Conservation (phyloP, 2,113 vertebrate species). For the Amphiprion ocellaris region DNA sequence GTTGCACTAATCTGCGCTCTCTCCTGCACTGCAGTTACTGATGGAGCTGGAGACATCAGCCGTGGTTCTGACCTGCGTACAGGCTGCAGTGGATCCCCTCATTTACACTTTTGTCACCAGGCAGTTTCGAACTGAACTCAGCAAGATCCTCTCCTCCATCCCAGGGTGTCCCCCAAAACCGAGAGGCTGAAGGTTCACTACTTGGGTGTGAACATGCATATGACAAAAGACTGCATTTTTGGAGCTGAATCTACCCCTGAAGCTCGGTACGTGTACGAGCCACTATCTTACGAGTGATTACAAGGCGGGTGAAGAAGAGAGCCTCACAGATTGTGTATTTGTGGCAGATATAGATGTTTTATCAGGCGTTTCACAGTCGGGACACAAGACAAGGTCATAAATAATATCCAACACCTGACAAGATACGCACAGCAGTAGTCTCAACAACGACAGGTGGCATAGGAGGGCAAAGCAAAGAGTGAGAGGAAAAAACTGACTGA, state of each 20-base stretch:
- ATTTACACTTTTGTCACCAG: conserved; percentile 78
- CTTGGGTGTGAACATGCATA: not conserved
- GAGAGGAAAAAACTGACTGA: conserved; percentile 67
- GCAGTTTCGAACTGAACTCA: conserved; percentile 74
- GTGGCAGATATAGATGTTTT: conserved; percentile 88
- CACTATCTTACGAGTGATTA: not conserved
- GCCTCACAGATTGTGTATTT: conserved; percentile 59
- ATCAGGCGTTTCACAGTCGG: conserved; percentile 87
- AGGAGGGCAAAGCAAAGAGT: conserved; percentile 79
- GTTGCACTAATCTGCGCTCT: not conserved
- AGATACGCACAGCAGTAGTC: conserved; percentile 83
- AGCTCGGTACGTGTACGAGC: not conserved
- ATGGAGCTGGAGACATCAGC: conserved; percentile 73
- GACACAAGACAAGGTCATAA: conserved; percentile 89
- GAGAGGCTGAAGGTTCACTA: conserved; percentile 10
- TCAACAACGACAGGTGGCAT: conserved; percentile 78
- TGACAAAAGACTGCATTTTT: not conserved
- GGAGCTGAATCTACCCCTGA: not conserved
- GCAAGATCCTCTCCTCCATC: conserved; percentile 64
- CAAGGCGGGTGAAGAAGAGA: conserved; percentile 50
- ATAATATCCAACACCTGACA: conserved; percentile 87
- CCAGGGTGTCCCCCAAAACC: conserved; percentile 33
- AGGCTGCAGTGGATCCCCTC: conserved; percentile 76
- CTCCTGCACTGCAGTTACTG: conserved; percentile 40
- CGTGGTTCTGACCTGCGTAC: conserved; percentile 70